Conservation (phyloP, 1,140 invertebrate species). For the Nylanderia fulva region DNA sequence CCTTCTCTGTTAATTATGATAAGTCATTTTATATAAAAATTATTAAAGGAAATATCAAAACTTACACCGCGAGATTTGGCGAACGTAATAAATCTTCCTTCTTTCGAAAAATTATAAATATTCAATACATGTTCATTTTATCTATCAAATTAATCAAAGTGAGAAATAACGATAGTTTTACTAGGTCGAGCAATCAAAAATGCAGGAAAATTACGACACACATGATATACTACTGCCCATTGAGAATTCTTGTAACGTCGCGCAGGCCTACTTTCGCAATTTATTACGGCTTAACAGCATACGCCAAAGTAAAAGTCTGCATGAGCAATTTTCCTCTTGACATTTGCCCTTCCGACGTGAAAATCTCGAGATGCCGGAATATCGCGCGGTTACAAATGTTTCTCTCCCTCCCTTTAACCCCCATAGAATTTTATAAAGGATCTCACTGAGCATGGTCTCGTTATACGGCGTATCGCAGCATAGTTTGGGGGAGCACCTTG, state of each 20-base stretch:
- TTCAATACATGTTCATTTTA: background rate
- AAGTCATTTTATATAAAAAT: background rate
- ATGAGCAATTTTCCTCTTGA: conserved; percentile 54
- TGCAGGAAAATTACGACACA: background rate
- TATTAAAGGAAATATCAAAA: background rate
- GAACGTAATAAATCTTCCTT: background rate
- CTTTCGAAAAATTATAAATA: background rate
- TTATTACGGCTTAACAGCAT: conserved; percentile 42
- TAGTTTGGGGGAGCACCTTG: conserved; percentile 42
- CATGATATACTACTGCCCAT: background rate
- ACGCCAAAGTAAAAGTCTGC: conserved; percentile 50
- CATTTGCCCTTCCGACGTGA: conserved; percentile 35
- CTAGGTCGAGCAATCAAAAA: background rate
- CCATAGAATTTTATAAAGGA: conserved; percentile 54
- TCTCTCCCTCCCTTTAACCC: too few relatives aligned
- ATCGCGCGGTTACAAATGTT: conserved; percentile 49
- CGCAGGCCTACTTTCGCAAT: background rate
- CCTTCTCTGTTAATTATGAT: background rate
- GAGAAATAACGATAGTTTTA: background rate
- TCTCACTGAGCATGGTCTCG: conserved; percentile 16
- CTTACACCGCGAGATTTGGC: background rate
- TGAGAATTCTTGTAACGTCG: background rate
- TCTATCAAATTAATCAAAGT: background rate
- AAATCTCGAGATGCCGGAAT: conserved; percentile 51
- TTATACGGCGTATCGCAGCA: conserved; percentile 26